Base-by-base conservation (phyloP, 2,113 vertebrate species). In the Nyctibius bracteatus region DNA sequence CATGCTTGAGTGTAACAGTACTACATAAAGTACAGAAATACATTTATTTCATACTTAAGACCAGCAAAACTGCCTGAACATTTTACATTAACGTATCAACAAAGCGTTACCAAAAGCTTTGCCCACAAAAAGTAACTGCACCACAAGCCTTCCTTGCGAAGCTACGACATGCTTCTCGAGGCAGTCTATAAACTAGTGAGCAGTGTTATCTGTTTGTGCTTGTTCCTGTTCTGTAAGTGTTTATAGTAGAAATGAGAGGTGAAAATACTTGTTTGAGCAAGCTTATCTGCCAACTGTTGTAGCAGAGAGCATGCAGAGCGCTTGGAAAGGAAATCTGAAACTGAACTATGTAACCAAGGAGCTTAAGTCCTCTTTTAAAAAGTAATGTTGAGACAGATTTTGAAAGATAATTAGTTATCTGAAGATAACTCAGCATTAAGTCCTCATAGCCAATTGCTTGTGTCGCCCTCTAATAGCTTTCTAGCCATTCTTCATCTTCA, bases 201-300 rank as follows among this genome's bases (percentile, higher is more conserved):
- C 71, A 61, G 30, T 12, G 74, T 27, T n/a, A 77, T 71, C 37
- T 89, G 84, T 85, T 96, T 62, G 73, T 70, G 73, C 90, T 86
- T 94, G 88, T 47, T 92, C 58, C 57, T 81, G 51, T 54, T 85
- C 65, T 87, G 0, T 9, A 52, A 61, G 49, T 47, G 88, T 86
- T 94, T 87, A 35, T 11, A 79, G 79, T 41, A 82, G 80, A 87
- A 94, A 86, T 54, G 87, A 83, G 35, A 92, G 47, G 49, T 5
- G 25, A 91, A 92, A 93, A 91, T 81, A 96, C 93, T 52, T 94
- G 96, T 93, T 81, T n/a, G 79, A 96, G 87, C 90, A 96, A 88
- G 90, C 80, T 94, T 79, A 82, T 67, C 75, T 66, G 54, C 82
- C 71, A 92, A 28, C 39, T 46, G 16, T 5, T 81, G 70, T 31